These are phyloP conservation scores for Noctua janthe DNA, from an alignment of 2,888 invertebrate species.

Conservation along the genomic window DNA sequence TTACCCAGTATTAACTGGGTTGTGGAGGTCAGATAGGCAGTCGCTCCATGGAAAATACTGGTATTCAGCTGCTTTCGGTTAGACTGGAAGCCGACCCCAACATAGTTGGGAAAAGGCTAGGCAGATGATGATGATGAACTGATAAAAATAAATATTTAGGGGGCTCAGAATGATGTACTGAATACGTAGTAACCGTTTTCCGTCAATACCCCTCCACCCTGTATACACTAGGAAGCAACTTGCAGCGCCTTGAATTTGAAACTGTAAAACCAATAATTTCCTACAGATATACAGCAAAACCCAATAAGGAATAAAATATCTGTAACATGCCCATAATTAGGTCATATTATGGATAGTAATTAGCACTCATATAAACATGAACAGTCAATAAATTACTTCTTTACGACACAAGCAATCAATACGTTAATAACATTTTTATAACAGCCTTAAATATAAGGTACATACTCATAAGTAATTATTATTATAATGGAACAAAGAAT, in stretches of 20 bases:
- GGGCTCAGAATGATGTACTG: too few species aligned
- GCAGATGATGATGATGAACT: too few species aligned
- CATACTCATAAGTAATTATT: conserved; percentile 12
- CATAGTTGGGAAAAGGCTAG: too few species aligned
- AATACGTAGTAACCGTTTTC: too few species aligned
- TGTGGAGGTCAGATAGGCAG: too few species aligned
- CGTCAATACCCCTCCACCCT: too few species aligned
- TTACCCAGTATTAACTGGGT: too few species aligned
- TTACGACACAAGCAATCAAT: conserved; percentile 36
- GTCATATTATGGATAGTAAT: conserved; percentile 20
- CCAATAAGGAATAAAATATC: not conserved
- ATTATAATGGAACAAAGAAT: not conserved
- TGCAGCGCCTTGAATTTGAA: not conserved
- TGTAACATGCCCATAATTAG: conserved; percentile 19
- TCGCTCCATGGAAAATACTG: too few species aligned
- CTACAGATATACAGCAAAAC: not conserved
- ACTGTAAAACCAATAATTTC: not conserved
- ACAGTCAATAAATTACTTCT: conserved; percentile 17
- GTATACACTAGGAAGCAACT: not conserved
- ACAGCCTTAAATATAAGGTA: conserved; percentile 6
- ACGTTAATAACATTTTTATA: conserved; percentile 31
- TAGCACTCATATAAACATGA: conserved; percentile 35
- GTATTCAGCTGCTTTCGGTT: too few species aligned
- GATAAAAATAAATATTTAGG: too few species aligned
- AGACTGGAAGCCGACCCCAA: too few species aligned